A percentile compares a stretch with the other conserved stretches of the same genome.
These are phyloP conservation scores for Marmota monax DNA, from an alignment of 2,113 vertebrate genomes.

Conservation along the genomic window DNA sequence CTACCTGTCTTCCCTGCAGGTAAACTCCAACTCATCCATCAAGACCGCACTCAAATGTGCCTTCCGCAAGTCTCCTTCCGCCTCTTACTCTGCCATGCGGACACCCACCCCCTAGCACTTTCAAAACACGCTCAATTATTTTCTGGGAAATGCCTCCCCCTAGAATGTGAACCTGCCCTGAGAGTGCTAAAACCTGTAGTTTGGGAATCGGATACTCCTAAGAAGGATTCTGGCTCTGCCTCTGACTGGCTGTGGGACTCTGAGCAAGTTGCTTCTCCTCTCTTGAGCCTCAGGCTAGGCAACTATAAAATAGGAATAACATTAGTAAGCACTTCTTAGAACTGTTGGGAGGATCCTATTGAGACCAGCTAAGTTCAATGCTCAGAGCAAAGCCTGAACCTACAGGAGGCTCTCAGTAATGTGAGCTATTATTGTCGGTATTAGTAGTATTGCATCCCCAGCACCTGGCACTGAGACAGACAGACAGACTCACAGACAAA, in stretches of 20 bases:
- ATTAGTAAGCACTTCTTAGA: not conserved
- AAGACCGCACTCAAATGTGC: not conserved
- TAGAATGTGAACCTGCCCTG: not conserved
- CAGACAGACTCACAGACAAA: not conserved
- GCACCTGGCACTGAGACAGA: not conserved
- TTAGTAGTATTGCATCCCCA: not conserved
- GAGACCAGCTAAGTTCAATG: not conserved
- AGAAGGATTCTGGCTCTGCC: not conserved
- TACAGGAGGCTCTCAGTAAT: not conserved
- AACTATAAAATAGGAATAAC: not conserved
- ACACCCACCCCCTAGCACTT: not conserved
- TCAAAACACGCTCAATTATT: not conserved
- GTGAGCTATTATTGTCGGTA: not conserved
- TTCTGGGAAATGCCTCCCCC: not conserved
- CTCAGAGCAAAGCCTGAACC: not conserved
- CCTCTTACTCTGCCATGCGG: not conserved
- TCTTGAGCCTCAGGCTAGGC: conserved; percentile 6
- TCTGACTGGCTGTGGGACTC: not conserved
- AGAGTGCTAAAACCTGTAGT: not conserved
- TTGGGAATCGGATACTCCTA: not conserved
- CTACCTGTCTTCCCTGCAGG: not conserved
- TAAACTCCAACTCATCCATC: not conserved
- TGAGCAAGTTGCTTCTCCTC: not conserved
- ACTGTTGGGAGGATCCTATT: not conserved
- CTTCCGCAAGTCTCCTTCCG: not conserved